Percentiles rank a stretch among this genome's conserved stretches.
phyloP scores from a whole-genome alignment of 2,113 vertebrate genomes.

The Fulmarus glacialis region DNA sequence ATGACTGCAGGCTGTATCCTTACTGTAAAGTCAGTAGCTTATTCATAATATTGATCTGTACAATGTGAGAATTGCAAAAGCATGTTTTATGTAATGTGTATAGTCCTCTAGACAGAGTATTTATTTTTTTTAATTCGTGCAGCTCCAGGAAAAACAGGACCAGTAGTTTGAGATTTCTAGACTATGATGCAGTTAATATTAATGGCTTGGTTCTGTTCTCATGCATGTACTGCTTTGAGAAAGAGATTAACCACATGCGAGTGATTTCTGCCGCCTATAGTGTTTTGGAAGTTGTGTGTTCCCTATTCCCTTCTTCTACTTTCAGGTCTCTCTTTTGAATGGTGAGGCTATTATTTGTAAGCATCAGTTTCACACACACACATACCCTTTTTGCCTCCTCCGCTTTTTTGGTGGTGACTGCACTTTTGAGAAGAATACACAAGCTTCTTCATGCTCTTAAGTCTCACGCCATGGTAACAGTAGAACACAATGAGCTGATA shows the following conservation, averaged over 20 bases:
- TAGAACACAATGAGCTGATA: neutral
- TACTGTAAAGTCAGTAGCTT: neutral
- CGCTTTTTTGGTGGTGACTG: neutral
- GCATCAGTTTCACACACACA: neutral
- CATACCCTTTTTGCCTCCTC: neutral
- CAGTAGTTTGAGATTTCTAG: neutral
- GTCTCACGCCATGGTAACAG: neutral
- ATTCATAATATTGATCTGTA: neutral
- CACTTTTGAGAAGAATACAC: neutral
- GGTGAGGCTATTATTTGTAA: neutral
- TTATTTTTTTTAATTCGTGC: too few relatives aligned
- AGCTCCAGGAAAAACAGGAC: neutral
- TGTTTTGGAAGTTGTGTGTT: neutral
- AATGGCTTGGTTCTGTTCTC: neutral
- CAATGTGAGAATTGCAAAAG: neutral
- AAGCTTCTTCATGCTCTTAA: neutral
- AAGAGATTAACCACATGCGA: neutral
- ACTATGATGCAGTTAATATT: neutral
- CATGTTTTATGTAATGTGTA: neutral
- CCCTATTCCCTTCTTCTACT: neutral
- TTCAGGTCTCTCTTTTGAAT: neutral
- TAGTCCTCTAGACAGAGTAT: neutral
- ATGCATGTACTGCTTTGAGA: neutral
- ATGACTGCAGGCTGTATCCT: neutral
- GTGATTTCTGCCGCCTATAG: neutral